Evolutionary conservation across 2,797 vertebrate genomes (phyloP).

Genomic region (Prionace glauca): DNA sequence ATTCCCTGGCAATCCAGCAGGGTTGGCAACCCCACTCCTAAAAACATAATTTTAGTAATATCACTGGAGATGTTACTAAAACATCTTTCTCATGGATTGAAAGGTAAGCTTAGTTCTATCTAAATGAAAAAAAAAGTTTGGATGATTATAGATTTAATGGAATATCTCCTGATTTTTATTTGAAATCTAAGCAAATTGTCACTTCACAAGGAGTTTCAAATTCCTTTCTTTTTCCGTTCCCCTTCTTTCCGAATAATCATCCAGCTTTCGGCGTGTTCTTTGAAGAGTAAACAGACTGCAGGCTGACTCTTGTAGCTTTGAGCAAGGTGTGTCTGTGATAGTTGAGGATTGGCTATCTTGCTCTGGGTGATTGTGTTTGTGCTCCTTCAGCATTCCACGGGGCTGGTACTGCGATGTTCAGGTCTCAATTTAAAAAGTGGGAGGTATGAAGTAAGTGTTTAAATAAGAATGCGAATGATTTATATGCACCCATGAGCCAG

Average conservation of each 20-base stretch:
- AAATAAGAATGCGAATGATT: not conserved
- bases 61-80: not conserved
- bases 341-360: not conserved
- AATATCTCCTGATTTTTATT: not conserved
- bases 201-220: not conserved
- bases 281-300: not conserved
- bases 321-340: not conserved
- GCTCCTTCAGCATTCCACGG: not conserved
- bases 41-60: not conserved
- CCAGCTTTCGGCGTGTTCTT: not conserved
- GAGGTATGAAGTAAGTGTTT: not conserved
- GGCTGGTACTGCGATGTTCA: not conserved
- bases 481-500: not conserved
- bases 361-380: not conserved
- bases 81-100: not conserved
- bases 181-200: not conserved
- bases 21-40: not conserved
- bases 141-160: not conserved
- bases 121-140: not conserved
- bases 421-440: not conserved
- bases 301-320: not conserved
- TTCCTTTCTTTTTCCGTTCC: not conserved
- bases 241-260: not conserved
- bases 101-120: not conserved
- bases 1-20: not conserved